Evolutionary conservation across 2,888 invertebrate species (phyloP).

Genomic region (Agonum fuliginosum): DNA sequence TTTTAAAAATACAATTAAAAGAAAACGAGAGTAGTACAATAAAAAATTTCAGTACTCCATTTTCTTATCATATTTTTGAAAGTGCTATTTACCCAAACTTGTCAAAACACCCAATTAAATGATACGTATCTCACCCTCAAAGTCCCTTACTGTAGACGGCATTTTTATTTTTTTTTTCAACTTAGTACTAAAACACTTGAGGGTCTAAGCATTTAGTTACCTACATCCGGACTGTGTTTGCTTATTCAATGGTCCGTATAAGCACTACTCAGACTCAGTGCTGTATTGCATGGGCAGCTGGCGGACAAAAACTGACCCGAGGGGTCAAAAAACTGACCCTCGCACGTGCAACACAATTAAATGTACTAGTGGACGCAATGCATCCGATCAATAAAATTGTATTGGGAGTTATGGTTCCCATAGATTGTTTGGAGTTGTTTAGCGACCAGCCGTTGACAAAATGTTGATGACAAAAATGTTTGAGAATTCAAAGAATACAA

Average conservation of each 20-base stretch:
- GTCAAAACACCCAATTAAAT: slow-evolving; percentile 14
- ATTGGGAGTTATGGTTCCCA: slow-evolving; percentile 12
- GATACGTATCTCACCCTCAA: neutral
- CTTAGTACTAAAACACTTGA: slow-evolving; percentile 22
- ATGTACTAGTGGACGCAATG: slow-evolving; percentile 24
- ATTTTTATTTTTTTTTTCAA: slow-evolving; percentile 21
- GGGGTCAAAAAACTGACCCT: slow-evolving; percentile 46
- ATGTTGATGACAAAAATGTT: neutral
- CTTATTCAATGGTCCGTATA: slow-evolving; percentile 46
- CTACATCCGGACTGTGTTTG: slow-evolving; percentile 45
- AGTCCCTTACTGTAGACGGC: slow-evolving; percentile 6
- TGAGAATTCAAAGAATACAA: no score
- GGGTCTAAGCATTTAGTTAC: slow-evolving; percentile 7
- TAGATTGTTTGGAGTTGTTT: slow-evolving; percentile 19
- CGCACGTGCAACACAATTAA: slow-evolving; percentile 41
- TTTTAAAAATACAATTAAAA: no score
- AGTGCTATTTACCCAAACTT: neutral
- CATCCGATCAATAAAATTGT: slow-evolving; percentile 40
- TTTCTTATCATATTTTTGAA: no score
- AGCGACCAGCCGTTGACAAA: neutral
- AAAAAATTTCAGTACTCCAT: no score
- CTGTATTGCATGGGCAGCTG: slow-evolving; percentile 5
- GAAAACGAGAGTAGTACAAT: no score
- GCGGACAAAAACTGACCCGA: slow-evolving; percentile 40
- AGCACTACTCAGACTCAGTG: neutral